Percentiles rank a stretch among this genome's conserved stretches.
Conservation (phyloP, 2,113 vertebrate genomes). For the Heterotis niloticus region DNA sequence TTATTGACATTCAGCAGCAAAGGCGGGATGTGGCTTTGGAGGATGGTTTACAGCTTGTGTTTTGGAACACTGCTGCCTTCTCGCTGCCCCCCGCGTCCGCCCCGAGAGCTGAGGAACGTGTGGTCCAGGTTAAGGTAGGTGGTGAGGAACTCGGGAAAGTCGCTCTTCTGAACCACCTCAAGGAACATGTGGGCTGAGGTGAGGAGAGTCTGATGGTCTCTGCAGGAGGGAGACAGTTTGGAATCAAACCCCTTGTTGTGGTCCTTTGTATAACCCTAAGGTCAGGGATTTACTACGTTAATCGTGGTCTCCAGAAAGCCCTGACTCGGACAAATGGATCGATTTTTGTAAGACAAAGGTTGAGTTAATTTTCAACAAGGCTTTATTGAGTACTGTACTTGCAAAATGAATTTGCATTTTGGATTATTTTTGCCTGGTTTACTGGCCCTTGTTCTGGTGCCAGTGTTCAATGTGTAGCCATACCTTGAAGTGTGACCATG, state of each 20-base stretch:
- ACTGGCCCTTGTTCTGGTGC: neutral
- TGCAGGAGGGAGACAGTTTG: slow-evolving; percentile 35
- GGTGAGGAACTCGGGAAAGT: slow-evolving; percentile 69
- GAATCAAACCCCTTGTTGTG: neutral
- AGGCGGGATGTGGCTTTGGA: neutral
- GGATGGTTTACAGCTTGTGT: slow-evolving; percentile 47
- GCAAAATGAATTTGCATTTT: neutral
- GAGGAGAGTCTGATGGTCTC: slow-evolving; percentile 48
- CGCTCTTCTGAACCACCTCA: slow-evolving; percentile 58
- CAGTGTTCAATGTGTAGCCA: neutral
- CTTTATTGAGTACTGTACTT: neutral
- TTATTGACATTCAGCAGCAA: too few species aligned
- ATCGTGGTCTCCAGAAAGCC: too few species aligned
- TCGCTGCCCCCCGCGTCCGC: neutral
- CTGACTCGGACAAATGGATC: too few species aligned
- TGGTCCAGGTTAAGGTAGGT: slow-evolving; percentile 64
- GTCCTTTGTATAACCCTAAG: too few species aligned
- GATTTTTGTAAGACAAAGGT: neutral
- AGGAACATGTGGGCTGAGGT: slow-evolving; percentile 54
- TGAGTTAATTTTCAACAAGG: neutral
- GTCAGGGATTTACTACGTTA: too few species aligned
- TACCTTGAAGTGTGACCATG: slow-evolving; percentile 45
- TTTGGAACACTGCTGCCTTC: neutral
- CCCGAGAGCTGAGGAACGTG: slow-evolving; percentile 54
- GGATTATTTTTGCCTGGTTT: neutral